Evolutionary conservation across 2,888 invertebrate species (phyloP), one percentile per base, ranked within the genome.

Genomic region (Sympetrum striolatum): DNA sequence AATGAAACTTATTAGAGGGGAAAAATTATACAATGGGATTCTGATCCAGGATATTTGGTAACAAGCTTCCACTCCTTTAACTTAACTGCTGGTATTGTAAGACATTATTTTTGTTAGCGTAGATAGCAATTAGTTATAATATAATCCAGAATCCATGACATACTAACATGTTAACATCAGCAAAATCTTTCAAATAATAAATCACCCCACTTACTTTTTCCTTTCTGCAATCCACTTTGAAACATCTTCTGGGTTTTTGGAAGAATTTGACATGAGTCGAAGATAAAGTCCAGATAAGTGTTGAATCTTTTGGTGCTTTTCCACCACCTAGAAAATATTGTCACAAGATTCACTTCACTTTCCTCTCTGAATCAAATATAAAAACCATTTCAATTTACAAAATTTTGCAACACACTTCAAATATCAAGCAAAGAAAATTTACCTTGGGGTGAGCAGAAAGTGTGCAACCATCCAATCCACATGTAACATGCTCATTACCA

Each of bases 201-300:
- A n/a, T n/a, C 44, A 2, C 12, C 14, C 12, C 6, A 86, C 64
- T 86, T n/a, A 86, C 86, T 39, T 96, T 93, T 96, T 97, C 90
- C 99, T 95, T 92, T 98, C 98, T 90, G 95, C 96, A 92, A 96
- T 95, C 98, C 98, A 99, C 93, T 97, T 97, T 58, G 96, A 94
- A 91, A 98, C 96, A 92, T 98, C 98, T 93, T 98, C 98, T 0
- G 97, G 96, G 8, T 97, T 96, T 91, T 96, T 96, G 10, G 97
- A 93, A 92, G 96, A 96, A 92, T 96, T 96, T 60, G 60, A 58
- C 14, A 37, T 60, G 91, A 98, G 96, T 93, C 96, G 96, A 90
- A 96, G 95, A 92, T 96, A 98, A 31, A 98, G 94, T 0, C 98
- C 98, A n/a, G 96, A 96, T 10, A 95, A 95, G 94, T 98, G 98